Percentiles rank a stretch among this genome's conserved stretches.
Evolutionary conservation across 1,140 invertebrate genomes (phyloP).

Genomic region (Lysiphlebus fabarum): DNA sequence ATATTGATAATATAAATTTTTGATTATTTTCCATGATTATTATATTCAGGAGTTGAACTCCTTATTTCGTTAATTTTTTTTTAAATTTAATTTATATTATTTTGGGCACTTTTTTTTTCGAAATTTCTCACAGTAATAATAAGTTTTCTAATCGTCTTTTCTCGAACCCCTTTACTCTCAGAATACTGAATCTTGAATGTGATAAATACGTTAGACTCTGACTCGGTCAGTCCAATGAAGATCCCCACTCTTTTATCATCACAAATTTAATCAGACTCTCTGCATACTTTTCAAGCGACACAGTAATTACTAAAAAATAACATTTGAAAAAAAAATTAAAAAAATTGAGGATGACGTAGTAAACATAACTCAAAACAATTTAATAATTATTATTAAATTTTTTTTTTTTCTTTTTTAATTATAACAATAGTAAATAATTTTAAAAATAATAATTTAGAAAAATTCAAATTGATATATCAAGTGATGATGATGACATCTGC

Average conservation of each 20-base stretch:
- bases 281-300: too few relatives aligned
- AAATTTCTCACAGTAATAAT: background rate
- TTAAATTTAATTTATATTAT: background rate
- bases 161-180: slow-evolving; percentile 11
- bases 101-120: background rate
- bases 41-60: too few relatives aligned
- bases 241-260: background rate
- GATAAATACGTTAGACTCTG: slow-evolving; percentile 41
- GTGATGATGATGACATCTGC: too few relatives aligned
- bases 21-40: background rate
- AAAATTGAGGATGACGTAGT: too few relatives aligned
- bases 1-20: slow-evolving; percentile 28
- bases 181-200: slow-evolving; percentile 28
- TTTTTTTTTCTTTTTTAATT: too few relatives aligned
- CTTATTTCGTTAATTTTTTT: background rate
- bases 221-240: background rate
- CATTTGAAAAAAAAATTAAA: too few relatives aligned
- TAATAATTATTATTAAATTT: too few relatives aligned
- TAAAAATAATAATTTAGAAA: too few relatives aligned
- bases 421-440: too few relatives aligned
- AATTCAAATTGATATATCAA: too few relatives aligned
- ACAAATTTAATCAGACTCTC: background rate
- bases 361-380: too few relatives aligned
- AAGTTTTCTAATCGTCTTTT: slow-evolving; percentile 10
- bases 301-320: too few relatives aligned